A percentile compares a stretch with the other conserved stretches of the same genome.
Evolutionary conservation across 2,113 vertebrate species (phyloP).

Genomic region (Paramormyrops kingsleyae): DNA sequence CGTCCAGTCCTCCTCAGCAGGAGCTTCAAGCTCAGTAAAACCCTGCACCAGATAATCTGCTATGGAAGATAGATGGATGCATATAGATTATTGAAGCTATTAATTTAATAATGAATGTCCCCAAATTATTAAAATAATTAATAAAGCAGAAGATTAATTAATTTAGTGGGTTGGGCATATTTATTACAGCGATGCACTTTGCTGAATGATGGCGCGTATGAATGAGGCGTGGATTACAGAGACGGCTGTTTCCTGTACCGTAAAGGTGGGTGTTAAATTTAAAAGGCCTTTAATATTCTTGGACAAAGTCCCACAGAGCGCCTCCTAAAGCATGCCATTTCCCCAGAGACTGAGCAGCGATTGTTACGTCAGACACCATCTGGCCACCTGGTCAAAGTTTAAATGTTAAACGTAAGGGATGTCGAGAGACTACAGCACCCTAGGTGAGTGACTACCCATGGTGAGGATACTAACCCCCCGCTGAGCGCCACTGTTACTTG

Average conservation of each 20-base stretch:
- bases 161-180: not conserved
- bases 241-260: not conserved
- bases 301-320: not conserved
- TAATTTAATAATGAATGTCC: constrained; percentile 6
- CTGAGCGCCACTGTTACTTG: not conserved
- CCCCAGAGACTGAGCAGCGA: not conserved
- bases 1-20: not conserved
- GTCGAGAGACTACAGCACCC: not conserved
- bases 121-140: not conserved
- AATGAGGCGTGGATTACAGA: not conserved
- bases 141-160: not conserved
- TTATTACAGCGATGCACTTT: not conserved
- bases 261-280: not conserved
- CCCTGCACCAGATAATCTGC: not conserved
- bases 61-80: not conserved
- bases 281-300: not conserved
- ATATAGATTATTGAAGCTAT: not conserved
- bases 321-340: not conserved
- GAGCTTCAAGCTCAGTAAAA: not conserved
- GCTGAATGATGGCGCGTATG: not conserved
- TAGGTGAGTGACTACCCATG: not conserved
- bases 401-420: not conserved
- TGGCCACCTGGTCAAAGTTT: not conserved
- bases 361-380: not conserved
- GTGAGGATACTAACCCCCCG: not conserved